phyloP scores from a whole-genome alignment of 1,140 invertebrate genomes.

The Coelopa frigida region DNA sequence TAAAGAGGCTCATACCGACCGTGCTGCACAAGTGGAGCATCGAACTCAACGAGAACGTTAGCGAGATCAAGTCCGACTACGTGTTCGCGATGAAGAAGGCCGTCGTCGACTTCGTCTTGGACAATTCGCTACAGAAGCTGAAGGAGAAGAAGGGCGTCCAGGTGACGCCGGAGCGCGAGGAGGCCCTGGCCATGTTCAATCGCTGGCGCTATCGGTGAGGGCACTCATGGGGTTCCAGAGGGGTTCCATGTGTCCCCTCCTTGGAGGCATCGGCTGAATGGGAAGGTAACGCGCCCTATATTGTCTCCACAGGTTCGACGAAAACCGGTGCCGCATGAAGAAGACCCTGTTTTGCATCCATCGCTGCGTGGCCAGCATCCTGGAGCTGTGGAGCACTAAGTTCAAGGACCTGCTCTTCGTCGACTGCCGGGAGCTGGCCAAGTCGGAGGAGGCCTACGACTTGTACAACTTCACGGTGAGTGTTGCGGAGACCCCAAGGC shows the following conservation, averaged over 20 bases:
- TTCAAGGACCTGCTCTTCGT: slow-evolving; percentile 44
- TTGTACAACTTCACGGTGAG: slow-evolving; percentile 52
- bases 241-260: not conserved
- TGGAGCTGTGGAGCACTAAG: slow-evolving; percentile 68
- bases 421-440: slow-evolving; percentile 49
- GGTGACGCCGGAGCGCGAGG: slow-evolving; percentile 48
- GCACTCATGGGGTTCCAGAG: not conserved
- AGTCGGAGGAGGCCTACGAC: slow-evolving; percentile 52
- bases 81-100: slow-evolving; percentile 80
- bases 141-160: slow-evolving; percentile 41
- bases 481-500: not conserved
- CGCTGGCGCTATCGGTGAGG: slow-evolving; percentile 43
- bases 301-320: slow-evolving; percentile 42
- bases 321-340: slow-evolving; percentile 47
- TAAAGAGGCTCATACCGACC: slow-evolving; percentile 47
- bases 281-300: not conserved
- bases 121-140: slow-evolving; percentile 52
- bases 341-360: slow-evolving; percentile 71
- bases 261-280: too few species aligned
- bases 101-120: slow-evolving; percentile 79
- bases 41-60: slow-evolving; percentile 50
- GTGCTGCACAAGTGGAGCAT: slow-evolving; percentile 53
- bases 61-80: slow-evolving; percentile 70
- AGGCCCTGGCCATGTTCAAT: slow-evolving; percentile 47
- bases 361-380: slow-evolving; percentile 69